Evolutionary conservation across 2,888 invertebrate species (phyloP), one percentile per base, ranked within the genome.

Genomic region (Lysandra coridon): DNA sequence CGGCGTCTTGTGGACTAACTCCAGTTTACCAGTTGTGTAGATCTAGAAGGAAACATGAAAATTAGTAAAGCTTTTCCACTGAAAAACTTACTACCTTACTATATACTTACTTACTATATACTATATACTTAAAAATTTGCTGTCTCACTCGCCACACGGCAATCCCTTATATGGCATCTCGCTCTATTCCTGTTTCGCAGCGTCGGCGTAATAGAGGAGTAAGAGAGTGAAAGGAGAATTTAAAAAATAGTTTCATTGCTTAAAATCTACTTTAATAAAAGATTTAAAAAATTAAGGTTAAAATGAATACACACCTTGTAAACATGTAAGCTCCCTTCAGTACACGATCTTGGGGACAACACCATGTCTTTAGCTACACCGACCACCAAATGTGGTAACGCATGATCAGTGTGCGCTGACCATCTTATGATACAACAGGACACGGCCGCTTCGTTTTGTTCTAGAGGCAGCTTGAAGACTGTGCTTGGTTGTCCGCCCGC

Each of bases 401-500:
- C 89, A 80, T 90, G 88, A 5, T 95, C 95, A 0, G 90, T 92
- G 44, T 95, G 95, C 33, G 95, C 91, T 0, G 94, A 95, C 95
- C 99, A 99, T 85, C 97, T 97, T 60, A 98, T 96, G 79, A 99
- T 92, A 69, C 98, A 97, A 87, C 98, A 94, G 88, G 98, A 97
- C 90, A 98, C 97, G 0, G 99, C 99, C 0, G 99, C 99, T 89
- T 99, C 98, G 91, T 99, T 99, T 91, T 99, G 99, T 82, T 98
- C 98, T 69, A 99, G 94, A 73, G 98, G 96, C 82, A 98, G 95
- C 81, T 96, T 95, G 87, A 97, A 97, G 81, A 97, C 95, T 0
- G 98, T 98, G 80, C 95, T 96, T 0, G 98, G 98, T 82, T 95
- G 88, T 0, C 87, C 89, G 57, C 89, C 86, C 1, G 84, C 95